Evolutionary conservation across 2,113 vertebrate genomes (phyloP).

Genomic region (Protobothrops mucrosquamatus): DNA sequence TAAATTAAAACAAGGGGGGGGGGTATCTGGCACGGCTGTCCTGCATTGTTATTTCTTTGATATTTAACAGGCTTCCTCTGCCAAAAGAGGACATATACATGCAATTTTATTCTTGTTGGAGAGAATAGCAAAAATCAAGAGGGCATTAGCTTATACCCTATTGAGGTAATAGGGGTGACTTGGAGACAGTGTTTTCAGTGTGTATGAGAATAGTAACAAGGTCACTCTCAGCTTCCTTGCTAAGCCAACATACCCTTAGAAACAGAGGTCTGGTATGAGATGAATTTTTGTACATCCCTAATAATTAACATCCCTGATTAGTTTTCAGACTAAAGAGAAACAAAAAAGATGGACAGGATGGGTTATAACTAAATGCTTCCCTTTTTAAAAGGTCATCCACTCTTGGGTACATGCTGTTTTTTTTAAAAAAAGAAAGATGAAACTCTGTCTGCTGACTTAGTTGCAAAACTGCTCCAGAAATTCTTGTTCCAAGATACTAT

Average conservation of each 20-base stretch:
- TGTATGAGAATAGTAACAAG: background rate
- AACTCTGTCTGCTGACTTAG: background rate
- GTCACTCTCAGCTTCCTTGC: background rate
- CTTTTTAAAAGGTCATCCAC: background rate
- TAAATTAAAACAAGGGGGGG: background rate
- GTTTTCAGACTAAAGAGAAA: background rate
- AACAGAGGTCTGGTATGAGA: background rate
- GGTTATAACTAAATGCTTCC: background rate
- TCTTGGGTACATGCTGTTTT: background rate
- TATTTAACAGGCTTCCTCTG: background rate
- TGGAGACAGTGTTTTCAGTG: background rate
- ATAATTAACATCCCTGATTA: background rate
- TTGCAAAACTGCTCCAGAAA: background rate
- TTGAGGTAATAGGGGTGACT: background rate
- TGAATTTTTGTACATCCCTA: background rate
- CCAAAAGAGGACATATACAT: background rate
- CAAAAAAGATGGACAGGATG: background rate
- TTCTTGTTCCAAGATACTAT: background rate
- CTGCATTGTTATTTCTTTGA: background rate
- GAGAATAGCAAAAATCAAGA: background rate
- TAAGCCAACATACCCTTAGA: background rate
- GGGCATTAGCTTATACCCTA: background rate
- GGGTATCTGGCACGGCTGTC: background rate
- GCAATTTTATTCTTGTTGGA: background rate
- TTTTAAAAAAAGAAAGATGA: background rate